These are phyloP conservation scores for Zaprionus capensis DNA, from an alignment of 1,140 invertebrate species.

Conservation along the genomic window DNA sequence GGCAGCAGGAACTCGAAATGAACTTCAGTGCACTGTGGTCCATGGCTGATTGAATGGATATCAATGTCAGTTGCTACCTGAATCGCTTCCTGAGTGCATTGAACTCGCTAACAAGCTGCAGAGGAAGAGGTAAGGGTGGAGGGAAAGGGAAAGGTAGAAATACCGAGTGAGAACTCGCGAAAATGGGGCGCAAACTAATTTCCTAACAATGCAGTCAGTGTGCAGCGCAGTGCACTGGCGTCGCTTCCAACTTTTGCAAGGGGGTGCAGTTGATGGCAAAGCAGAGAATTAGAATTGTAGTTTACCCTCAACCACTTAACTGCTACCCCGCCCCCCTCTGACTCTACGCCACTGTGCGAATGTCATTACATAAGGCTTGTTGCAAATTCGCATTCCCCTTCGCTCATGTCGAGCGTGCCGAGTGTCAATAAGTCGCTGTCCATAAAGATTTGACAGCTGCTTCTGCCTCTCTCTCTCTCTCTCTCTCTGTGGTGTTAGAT, in stretches of 20 bases:
- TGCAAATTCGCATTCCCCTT: slow-evolving; percentile 32
- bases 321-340: neutral
- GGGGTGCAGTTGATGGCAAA: neutral
- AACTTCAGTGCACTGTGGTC: slow-evolving; percentile 5
- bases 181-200: slow-evolving; percentile 64
- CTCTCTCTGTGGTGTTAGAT: slow-evolving; percentile 2
- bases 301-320: neutral
- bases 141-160: neutral
- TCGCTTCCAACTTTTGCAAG: neutral
- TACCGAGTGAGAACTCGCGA: slow-evolving; percentile 11
- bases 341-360: slow-evolving; percentile 6
- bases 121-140: neutral
- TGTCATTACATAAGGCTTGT: slow-evolving; percentile 26
- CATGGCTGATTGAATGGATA: slow-evolving; percentile 42
- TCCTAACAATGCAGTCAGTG: slow-evolving; percentile 36
- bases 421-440: slow-evolving; percentile 64
- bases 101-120: slow-evolving; percentile 33
- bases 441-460: slow-evolving; percentile 51
- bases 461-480: neutral
- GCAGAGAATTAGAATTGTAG: neutral
- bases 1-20: neutral
- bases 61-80: slow-evolving; percentile 32
- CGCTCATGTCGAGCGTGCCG: neutral
- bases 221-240: slow-evolving; percentile 29
- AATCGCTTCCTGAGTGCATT: slow-evolving; percentile 35